These are phyloP conservation scores for Chaetodon auriga DNA, from an alignment of 2,113 vertebrate species.

Conservation along the genomic window DNA sequence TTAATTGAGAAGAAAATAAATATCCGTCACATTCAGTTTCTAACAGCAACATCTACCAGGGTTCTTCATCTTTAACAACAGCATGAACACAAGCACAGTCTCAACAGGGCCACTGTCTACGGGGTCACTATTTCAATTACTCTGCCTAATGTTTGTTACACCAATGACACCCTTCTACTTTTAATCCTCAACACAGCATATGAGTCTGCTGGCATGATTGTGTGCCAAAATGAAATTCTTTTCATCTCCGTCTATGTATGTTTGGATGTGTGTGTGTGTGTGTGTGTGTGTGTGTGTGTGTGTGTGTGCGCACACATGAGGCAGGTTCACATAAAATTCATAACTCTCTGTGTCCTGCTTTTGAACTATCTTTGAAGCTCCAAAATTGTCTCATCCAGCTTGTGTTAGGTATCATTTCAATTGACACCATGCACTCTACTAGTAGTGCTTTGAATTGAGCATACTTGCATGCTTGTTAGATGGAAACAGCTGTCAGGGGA, in stretches of 20 bases:
- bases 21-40: constrained; percentile 1
- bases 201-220: constrained; percentile 30
- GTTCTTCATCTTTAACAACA: constrained; percentile 14
- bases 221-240: constrained; percentile 51
- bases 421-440: constrained; percentile 70
- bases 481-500: constrained; percentile 78
- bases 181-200: constrained; percentile 56
- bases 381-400: constrained; percentile 68
- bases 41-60: constrained; percentile 13
- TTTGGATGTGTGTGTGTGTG: constrained; percentile 8
- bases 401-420: constrained; percentile 74
- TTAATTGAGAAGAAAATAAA: neutral
- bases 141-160: constrained; percentile 55
- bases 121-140: constrained; percentile 68
- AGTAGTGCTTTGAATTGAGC: constrained; percentile 68
- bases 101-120: constrained; percentile 39
- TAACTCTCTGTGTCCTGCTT: constrained; percentile 51
- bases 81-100: constrained; percentile 27
- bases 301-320: too few relatives aligned
- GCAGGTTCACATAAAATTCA: constrained; percentile 50
- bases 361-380: constrained; percentile 72
- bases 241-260: constrained; percentile 49
- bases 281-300: neutral
- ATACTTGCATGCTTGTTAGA: constrained; percentile 78
- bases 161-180: constrained; percentile 60